A percentile compares a stretch with the other conserved stretches of the same genome.
Evolutionary conservation across 2,113 vertebrate genomes (phyloP).

Genomic region (Camelus bactrianus): DNA sequence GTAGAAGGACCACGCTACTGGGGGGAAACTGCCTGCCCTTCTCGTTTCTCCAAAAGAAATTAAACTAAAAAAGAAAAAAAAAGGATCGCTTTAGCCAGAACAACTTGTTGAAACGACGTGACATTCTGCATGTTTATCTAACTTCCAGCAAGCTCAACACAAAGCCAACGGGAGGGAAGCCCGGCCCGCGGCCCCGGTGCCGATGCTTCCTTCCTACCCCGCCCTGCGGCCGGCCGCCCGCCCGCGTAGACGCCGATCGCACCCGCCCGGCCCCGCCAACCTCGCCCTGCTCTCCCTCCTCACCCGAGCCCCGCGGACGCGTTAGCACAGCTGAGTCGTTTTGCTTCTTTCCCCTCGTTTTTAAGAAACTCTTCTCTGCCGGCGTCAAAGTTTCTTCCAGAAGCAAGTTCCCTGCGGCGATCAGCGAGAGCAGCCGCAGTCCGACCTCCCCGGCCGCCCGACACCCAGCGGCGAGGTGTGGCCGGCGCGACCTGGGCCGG

Average conservation of each 20-base stretch:
- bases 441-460: neutral
- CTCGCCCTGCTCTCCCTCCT: neutral
- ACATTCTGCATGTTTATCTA: fast-evolving
- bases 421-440: neutral
- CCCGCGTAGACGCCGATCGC: neutral
- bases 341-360: fast-evolving
- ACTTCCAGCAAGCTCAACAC: neutral
- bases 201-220: neutral
- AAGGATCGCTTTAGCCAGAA: neutral
- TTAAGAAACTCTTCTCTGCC: fast-evolving
- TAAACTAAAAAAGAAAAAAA: fast-evolving
- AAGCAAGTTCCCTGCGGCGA: neutral
- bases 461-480: neutral
- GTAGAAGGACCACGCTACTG: neutral
- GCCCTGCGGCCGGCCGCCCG: neutral
- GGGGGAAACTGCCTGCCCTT: neutral
- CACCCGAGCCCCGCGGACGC: neutral
- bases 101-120: neutral
- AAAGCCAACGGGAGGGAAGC: neutral
- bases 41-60: neutral
- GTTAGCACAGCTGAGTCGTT: fast-evolving
- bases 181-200: neutral
- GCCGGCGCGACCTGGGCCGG: neutral
- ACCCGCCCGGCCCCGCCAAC: neutral
- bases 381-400: neutral